Evolutionary conservation across 2,113 vertebrate species (phyloP), one percentile per base, ranked within the genome.

Genomic region (Desmodus rotundus): DNA sequence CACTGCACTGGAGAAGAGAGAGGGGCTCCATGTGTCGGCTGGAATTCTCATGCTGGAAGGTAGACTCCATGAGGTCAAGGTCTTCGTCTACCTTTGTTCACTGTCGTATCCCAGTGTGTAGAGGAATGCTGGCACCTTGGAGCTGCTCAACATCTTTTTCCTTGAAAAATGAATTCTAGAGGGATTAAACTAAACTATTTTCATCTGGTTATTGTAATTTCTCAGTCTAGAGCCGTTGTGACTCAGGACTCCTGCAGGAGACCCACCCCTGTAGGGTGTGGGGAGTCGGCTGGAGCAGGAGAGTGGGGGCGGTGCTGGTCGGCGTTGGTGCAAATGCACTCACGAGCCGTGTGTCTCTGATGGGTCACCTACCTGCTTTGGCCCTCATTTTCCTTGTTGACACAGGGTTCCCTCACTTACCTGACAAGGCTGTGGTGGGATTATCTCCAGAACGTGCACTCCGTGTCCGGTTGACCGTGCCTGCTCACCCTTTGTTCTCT

Each of bases 131-230:
- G n/a, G 6, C 16, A 50, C 4, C 36, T 50, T 15, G 56, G 45
- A 45, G 45, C 20, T 45, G 31, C 22, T 93, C 1, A 28, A 28
- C 11, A 28, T 7, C 33, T 26, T 87, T 65, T 70, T 58, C 17
- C 76, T 85, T 93, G 38, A 93, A 56, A 88, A 87, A 56, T 68
- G n/a, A 84, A 38, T 84, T 47, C 36, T 54, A 7, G 47, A 41
- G 93, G 20, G 5, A 47, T 58, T 17, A 11, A 72, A 91, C 58
- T 65, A 20, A 65, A 70, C 26, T 17, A 2, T 33, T 73, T 81
- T 91, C 9, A n/a, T n/a, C 5, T 70, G 5, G 45, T 17, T 14
- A 7, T 54, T 81, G 12, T n/a, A 72, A 80, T 33, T 70, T 38
- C 45, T 80, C 38, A 14, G 3, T 1, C 3, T 2, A 31, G 50